Evolutionary conservation across 2,113 vertebrate species (phyloP), one percentile per base, ranked within the genome.

Genomic region (Ailurus styani): DNA sequence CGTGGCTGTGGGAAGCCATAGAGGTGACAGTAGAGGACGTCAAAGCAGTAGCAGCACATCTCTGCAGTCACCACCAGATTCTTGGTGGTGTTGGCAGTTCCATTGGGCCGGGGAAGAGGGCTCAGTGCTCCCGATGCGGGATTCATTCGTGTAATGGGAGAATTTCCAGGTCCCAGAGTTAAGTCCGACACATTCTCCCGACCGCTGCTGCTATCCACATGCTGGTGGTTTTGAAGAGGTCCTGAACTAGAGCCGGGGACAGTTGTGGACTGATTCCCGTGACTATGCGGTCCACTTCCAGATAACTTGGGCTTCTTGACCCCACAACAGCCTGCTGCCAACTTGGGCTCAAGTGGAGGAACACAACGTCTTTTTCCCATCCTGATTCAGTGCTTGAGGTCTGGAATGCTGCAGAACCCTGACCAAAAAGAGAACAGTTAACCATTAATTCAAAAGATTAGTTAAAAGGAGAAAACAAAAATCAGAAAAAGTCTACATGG

Each of bases 21-120:
- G 97, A 99, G 99, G 98, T 99, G 99, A 98, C 99, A 99, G 99
- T 99, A 99, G 98, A 99, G 99, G 29, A 99, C 99, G 84, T 99
- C 99, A 89, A 99, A 99, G 99, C 99, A 99, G 98, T 99, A 99
- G 99, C 99, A 99, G 99, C 99, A 99, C 99, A 99, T 99, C 98
- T 99, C 99, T 88, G 99, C 99, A 90, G 99, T 99, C 98, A 99
- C 99, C 98, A 99, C 99, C 98, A 99, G 98, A 88, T 99, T 99
- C 98, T 99, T 99, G 98, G 99, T 98, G 98, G 98, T 98, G 97
- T 98, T 99, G 98, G 98, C 98, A 99, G 99, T 99, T 98, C 99
- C 99, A 92, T 99, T 99, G 97, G 99, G 98, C 96, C 99, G 98
- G 98, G 98, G 96, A 8, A 99, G 99, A 85, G 99, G 99, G 98